phyloP scores from a whole-genome alignment of 2,888 invertebrate species.

The Lordiphosa andalusiaca region DNA sequence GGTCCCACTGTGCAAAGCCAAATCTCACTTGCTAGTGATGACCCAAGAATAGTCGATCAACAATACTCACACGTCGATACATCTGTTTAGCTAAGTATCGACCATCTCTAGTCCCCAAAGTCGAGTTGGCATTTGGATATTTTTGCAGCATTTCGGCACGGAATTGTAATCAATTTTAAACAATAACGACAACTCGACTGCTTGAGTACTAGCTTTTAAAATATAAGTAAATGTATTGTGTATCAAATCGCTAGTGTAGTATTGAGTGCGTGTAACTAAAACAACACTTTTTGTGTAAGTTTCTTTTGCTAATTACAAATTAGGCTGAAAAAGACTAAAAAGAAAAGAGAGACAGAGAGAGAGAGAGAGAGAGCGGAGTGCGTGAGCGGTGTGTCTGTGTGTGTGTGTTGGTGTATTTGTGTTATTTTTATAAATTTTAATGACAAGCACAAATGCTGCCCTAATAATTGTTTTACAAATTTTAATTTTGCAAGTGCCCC shows the following conservation, averaged over 20 bases:
- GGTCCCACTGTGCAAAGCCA: no score
- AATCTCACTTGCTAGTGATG: no score
- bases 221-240: slow-evolving; percentile 41
- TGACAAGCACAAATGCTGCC: slow-evolving; percentile 32
- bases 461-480: slow-evolving; percentile 10
- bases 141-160: slow-evolving; percentile 12
- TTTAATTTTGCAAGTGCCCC: slow-evolving; percentile 3
- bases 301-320: slow-evolving; percentile 41
- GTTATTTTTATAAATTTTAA: slow-evolving; percentile 46
- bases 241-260: slow-evolving; percentile 25
- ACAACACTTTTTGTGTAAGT: slow-evolving; percentile 30
- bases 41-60: no score
- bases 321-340: slow-evolving; percentile 11
- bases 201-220: slow-evolving; percentile 9
- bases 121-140: slow-evolving; percentile 67
- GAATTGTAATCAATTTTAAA: slow-evolving; percentile 43
- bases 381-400: slow-evolving; percentile 3
- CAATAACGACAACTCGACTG: slow-evolving; percentile 34
- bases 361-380: slow-evolving; percentile 6
- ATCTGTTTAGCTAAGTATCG: not conserved
- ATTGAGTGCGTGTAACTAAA: slow-evolving; percentile 28
- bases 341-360: slow-evolving; percentile 5
- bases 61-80: no score
- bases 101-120: slow-evolving; percentile 24
- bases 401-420: slow-evolving; percentile 11